Base-by-base conservation (phyloP, 2,888 invertebrate genomes). In the Metellina segmentata region DNA sequence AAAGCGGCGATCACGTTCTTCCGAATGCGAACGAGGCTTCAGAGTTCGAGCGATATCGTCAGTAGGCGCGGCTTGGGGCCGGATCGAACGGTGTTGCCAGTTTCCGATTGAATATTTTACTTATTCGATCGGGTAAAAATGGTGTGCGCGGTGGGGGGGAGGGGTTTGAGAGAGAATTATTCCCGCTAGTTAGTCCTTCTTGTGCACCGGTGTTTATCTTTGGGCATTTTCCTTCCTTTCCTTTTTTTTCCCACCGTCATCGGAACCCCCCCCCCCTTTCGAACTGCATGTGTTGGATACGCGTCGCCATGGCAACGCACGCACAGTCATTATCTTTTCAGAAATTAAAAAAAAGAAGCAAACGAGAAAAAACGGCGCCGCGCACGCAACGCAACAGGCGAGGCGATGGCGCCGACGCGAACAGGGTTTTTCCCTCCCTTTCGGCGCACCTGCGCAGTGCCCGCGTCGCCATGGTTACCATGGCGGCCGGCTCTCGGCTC, bases 301-400 rank as follows among this genome's bases (percentile, higher is more conserved):
- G 11, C 78, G 87, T 91, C 61, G 72, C 86, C 82, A 87, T 91
- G 78, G 72, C 19, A 79, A 91, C 91, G 69, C 87, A 91, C 87
- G 91, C 91, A 87, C 72, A 71, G 87, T 83, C 86, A 91, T 91
- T 91, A 91, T 91, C 91, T 91, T 91, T 61, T 87, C 78, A 8
- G 83, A 79, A 87, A 87, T 87, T 91, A 87, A 90, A 91, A 90
- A 91, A 89, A 89, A 75, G 16, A 69, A 79, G 71, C 72, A 77
- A 82, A 82, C 51, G 85, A 20, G 74, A 79, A 79, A 81, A 77
- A 82, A 82, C 51, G 85, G 82, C 82, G 48, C 48, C 79, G 48
- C 48, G 91, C 91, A 91, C 91, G 91, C 91, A 91, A 91, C 53
- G 91, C 91, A 91, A 91, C 91, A 91, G 91, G 91, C 91, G 78